Percentiles rank a stretch among this genome's conserved stretches.
These are phyloP conservation scores for Euproctis similis DNA, from an alignment of 2,888 invertebrate genomes.

Conservation along the genomic window DNA sequence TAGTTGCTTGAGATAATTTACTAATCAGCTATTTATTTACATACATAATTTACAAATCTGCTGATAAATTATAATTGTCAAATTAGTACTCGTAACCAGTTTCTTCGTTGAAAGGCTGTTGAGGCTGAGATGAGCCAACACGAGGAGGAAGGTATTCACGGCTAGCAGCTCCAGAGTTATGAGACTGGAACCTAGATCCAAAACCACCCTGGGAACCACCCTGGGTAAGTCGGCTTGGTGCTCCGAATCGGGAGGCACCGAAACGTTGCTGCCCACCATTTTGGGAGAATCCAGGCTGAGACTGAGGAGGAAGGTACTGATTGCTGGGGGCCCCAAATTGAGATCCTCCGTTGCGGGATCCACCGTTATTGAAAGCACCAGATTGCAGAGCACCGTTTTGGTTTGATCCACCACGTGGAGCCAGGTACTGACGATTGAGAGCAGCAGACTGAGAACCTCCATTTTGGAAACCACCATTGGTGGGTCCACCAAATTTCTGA, in stretches of 20 bases:
- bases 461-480: not conserved
- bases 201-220: not conserved
- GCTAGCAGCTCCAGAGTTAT: not conserved
- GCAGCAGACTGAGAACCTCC: constrained; percentile 15
- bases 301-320: constrained; percentile 5
- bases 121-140: constrained; percentile 36
- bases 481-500: not conserved
- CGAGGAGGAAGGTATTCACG: constrained; percentile 57
- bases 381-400: constrained; percentile 1
- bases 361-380: not conserved
- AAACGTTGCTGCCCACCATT: not conserved
- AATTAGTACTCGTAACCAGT: constrained; percentile 58
- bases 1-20: constrained; percentile 7
- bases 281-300: constrained; percentile 1
- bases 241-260: constrained; percentile 1
- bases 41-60: constrained; percentile 20
- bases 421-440: constrained; percentile 52
- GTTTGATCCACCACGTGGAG: constrained; percentile 1
- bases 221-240: constrained; percentile 2
- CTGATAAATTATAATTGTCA: not conserved
- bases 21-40: constrained; percentile 25
- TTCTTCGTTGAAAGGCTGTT: constrained; percentile 58
- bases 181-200: not conserved
- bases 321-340: constrained; percentile 1
- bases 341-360: not conserved